These are phyloP conservation scores for Drosophila tsacasi DNA, from an alignment of 1,140 invertebrate genomes.

Conservation along the genomic window DNA sequence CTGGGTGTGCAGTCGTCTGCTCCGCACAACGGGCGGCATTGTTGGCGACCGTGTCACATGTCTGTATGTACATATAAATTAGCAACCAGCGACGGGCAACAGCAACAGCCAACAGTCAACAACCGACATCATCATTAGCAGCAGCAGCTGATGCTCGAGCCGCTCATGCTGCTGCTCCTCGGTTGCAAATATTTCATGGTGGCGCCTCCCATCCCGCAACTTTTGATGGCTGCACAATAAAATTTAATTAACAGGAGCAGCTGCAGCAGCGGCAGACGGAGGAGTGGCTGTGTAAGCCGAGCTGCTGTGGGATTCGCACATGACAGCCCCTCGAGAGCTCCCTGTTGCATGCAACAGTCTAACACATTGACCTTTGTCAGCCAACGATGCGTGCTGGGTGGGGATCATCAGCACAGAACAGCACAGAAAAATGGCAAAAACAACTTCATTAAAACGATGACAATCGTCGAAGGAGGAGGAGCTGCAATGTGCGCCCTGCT, in stretches of 20 bases:
- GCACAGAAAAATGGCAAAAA: slow-evolving; percentile 35
- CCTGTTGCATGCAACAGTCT: slow-evolving; percentile 45
- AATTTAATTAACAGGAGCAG: slow-evolving; percentile 73
- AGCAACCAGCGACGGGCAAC: slow-evolving; percentile 51
- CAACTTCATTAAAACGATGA: slow-evolving; percentile 69
- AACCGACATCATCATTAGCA: slow-evolving; percentile 53
- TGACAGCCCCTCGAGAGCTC: slow-evolving; percentile 34
- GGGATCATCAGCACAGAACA: slow-evolving; percentile 4
- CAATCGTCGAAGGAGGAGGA: slow-evolving; percentile 1
- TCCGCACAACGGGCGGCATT: slow-evolving; percentile 42
- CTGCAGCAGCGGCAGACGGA: slow-evolving; percentile 1
- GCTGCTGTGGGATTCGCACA: slow-evolving; percentile 27
- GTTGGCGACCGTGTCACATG: slow-evolving; percentile 48
- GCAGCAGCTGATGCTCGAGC: slow-evolving; percentile 37
- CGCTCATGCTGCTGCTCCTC: slow-evolving; percentile 4
- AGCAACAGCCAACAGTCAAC: slow-evolving; percentile 27
- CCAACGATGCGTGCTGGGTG: slow-evolving; percentile 21
- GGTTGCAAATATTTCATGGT: slow-evolving; percentile 43
- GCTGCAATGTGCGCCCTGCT: background rate
- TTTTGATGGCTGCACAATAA: slow-evolving; percentile 62
- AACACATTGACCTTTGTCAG: slow-evolving; percentile 62
- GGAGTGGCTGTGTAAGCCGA: slow-evolving; percentile 17
- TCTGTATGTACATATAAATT: slow-evolving; percentile 66
- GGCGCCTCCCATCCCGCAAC: slow-evolving; percentile 28
- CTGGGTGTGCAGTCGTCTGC: slow-evolving; percentile 45